Evolutionary conservation across 2,888 invertebrate genomes (phyloP), one percentile per base, ranked within the genome.

Genomic region (Spialia ferax): DNA sequence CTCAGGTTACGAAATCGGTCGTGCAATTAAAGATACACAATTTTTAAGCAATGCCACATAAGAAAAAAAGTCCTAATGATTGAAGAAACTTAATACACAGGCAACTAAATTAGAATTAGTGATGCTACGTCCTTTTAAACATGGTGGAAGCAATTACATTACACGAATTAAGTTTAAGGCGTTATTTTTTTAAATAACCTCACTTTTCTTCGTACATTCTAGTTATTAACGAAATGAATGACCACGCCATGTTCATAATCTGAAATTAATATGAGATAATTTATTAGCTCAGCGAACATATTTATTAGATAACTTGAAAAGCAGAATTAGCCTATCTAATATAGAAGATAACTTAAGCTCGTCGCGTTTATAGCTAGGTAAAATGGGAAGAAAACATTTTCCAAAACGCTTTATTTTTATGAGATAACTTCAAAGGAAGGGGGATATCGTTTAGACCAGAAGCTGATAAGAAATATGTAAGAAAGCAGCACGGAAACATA

Each of bases 191-290:
- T 29, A 6, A 15, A 45, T 23, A 26, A 10, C 42, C 5, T 52
- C 38, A 59, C 6, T 57, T 18, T 18, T 61, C 66, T 48, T 59
- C 66, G 42, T 75, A 73, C 15, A 75, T 60, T 7, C 45, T 69
- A n/a, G 69, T 69, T 38, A 75, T 68, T 6, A 75, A 56, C 13
- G 75, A 75, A 48, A 75, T 69, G 54, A 75, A 73, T 1, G 75
- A 74, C 71, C 72, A 75, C 1, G 73, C 69, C 26, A 70, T 62
- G 57, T 75, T 74, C 69, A 75, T 66, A 15, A 75, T 71, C 75
- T 75, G 71, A 35, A 75, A 72, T 26, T 45, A 38, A 65, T 38
- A 8, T n/a, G 26, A 52, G 26, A 50, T n/a, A 50, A 52, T 1
- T 6, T 26, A 26, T 52, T 6, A 52, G n/a, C 23, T n/a, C 13